phyloP scores from a whole-genome alignment of 2,113 vertebrate species.

The Phyllostomus discolor region DNA sequence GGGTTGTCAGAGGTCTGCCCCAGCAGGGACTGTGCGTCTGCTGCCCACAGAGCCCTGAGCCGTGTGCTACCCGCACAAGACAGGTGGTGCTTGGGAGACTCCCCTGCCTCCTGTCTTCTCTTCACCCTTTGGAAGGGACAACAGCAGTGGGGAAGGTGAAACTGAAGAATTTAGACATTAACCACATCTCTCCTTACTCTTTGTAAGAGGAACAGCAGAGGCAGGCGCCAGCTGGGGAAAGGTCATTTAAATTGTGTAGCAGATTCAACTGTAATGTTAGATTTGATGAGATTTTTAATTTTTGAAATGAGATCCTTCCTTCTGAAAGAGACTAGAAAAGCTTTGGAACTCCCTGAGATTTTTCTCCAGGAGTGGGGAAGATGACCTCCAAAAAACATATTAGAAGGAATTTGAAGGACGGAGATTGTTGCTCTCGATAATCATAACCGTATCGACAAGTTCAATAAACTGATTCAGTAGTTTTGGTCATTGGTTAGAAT shows the following conservation, averaged over 20 bases:
- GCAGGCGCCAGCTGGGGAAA: not conserved
- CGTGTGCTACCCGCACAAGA: too few species aligned
- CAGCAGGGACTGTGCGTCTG: not conserved
- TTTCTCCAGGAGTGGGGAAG: not conserved
- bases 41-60: not conserved
- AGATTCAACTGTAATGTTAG: not conserved
- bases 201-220: not conserved
- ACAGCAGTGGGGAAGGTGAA: too few species aligned
- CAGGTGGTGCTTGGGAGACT: not conserved
- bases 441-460: not conserved
- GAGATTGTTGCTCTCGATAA: not conserved
- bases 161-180: not conserved
- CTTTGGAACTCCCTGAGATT: not conserved
- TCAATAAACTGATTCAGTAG: not conserved
- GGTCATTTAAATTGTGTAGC: not conserved
- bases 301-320: constrained; percentile 31
- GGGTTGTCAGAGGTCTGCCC: not conserved
- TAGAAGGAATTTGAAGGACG: not conserved
- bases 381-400: not conserved
- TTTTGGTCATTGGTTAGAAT: not conserved
- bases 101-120: not conserved
- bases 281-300: constrained; percentile 45
- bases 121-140: not conserved
- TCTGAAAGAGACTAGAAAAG: not conserved
- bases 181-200: not conserved